These are phyloP conservation scores for Lasioglossum leucozonium DNA, from an alignment of 2,888 invertebrate genomes.

Conservation along the genomic window DNA sequence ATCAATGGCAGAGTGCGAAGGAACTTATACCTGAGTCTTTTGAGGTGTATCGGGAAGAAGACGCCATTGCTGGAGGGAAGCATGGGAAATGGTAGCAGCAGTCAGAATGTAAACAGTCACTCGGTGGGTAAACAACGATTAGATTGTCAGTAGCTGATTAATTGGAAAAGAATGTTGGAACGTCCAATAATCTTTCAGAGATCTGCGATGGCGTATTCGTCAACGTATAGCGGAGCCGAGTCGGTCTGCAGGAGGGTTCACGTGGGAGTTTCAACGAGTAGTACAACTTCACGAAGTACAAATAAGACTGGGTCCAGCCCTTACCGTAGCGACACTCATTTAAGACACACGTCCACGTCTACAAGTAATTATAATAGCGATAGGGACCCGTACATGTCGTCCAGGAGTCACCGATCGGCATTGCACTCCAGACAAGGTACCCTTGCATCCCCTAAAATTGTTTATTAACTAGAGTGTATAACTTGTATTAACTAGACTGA, in stretches of 20 bases:
- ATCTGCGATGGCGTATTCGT: slow-evolving; percentile 93
- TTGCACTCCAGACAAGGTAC: slow-evolving; percentile 78
- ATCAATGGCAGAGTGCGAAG: slow-evolving; percentile 94
- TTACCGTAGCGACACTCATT: slow-evolving; percentile 93
- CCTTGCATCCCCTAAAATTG: neutral
- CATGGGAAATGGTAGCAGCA: slow-evolving; percentile 89
- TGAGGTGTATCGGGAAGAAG: slow-evolving; percentile 92
- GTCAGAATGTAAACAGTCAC: slow-evolving; percentile 90
- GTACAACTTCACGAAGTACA: slow-evolving; percentile 96
- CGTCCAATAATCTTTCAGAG: slow-evolving; percentile 84
- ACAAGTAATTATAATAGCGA: slow-evolving; percentile 93
- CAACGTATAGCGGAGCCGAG: slow-evolving; percentile 91
- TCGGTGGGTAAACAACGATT: slow-evolving; percentile 82
- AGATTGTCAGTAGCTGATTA: neutral
- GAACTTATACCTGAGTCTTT: slow-evolving; percentile 89
- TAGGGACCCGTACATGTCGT: slow-evolving; percentile 81
- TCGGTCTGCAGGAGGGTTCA: slow-evolving; percentile 89
- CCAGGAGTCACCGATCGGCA: slow-evolving; percentile 79
- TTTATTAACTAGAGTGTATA: no score
- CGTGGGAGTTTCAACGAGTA: slow-evolving; percentile 97
- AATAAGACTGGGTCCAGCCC: slow-evolving; percentile 97
- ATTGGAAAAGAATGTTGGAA: neutral
- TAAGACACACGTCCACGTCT: slow-evolving; percentile 93
- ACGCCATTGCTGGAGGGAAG: slow-evolving; percentile 92
- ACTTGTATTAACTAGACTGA: neutral